Evolutionary conservation across 2,797 vertebrate genomes (phyloP).

Genomic region (Parambassis ranga): DNA sequence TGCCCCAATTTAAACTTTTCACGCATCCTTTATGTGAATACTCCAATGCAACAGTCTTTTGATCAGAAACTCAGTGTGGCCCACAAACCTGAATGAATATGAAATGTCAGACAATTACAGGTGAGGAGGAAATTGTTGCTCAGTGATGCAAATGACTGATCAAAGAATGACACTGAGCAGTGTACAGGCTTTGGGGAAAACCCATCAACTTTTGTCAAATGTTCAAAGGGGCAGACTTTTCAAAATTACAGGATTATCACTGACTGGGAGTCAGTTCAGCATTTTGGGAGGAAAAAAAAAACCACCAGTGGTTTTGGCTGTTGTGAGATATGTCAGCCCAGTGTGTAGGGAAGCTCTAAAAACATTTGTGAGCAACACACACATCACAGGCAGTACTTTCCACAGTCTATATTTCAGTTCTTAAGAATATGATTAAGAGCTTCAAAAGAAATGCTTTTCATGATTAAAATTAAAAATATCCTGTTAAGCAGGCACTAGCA

Average conservation of each 20-base stretch:
- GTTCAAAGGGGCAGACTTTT: constrained; percentile 20
- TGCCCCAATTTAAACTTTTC: neutral
- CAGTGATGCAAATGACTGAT: constrained; percentile 40
- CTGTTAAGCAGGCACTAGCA: neutral
- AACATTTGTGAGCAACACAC: constrained; percentile 15
- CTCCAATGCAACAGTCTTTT: neutral
- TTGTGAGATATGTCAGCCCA: constrained; percentile 25
- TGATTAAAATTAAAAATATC: neutral
- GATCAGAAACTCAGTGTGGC: neutral
- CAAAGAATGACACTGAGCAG: neutral
- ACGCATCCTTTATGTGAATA: neutral
- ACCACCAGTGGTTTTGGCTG: constrained; percentile 6
- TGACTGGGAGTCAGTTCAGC: constrained; percentile 4
- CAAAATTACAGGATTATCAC: constrained; percentile 22
- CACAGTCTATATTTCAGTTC: constrained; percentile 15
- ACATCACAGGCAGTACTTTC: constrained; percentile 17
- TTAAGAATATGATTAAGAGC: constrained; percentile 16
- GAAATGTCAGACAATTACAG: constrained; percentile 10
- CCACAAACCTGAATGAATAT: constrained; percentile 1
- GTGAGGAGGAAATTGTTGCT: constrained; percentile 32
- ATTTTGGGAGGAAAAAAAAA: neutral
- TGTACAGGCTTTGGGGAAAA: constrained; percentile 32
- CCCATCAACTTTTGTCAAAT: constrained; percentile 15
- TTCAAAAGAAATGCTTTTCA: constrained; percentile 2
- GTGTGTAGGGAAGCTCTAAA: neutral